Base-by-base conservation (phyloP, 2,888 invertebrate genomes). In the Acanthosepion pharaonis region DNA sequence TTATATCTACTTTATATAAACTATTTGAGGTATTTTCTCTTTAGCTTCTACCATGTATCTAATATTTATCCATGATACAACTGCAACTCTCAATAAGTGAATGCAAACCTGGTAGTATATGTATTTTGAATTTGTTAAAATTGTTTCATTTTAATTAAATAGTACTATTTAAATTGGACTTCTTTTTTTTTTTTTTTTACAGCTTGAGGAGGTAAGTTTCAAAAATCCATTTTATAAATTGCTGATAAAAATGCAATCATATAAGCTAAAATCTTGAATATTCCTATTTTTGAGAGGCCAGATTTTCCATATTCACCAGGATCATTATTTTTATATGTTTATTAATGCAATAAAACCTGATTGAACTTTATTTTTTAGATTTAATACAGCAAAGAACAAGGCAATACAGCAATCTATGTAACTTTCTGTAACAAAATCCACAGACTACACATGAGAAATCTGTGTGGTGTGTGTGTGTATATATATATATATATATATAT, bases 151-250 rank as follows among this genome's bases (percentile, higher is more conserved):
- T 59, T 59, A n/a, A 28, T 78, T 2, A n/a, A 78, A 59, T 59
- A 1, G 25, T n/a, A 78, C 15, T 78, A 15, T 78, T 8, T 64
- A 5, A 6, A 78, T n/a, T n/a, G 3, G n/a, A 78, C 20, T 11
- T n/a, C 33, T 78, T 33, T 78, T 15, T 78, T 78, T 11, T 11
- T n/a, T 78, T 78, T 33, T 78, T 15, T 78, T 78, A 5, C 20
- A 23, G 59, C 2, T 23, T 78, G 33, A 33, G 9, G 5, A 59
- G 59, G 6, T 23, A n/a, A 15, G 4, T 18, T 78, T 78, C n/a
- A n/a, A 78, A 78, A 78, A 78, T 78, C n/a, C n/a, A n/a, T 78
- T 78, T 78, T 78, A 78, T n/a, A 33, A 78, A 59, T 59, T 59
- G 20, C 59, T 59, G 23, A 59, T 59, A 78, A 78, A 78, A 78